Evolutionary conservation across 2,888 invertebrate species (phyloP), one percentile per base, ranked within the genome.

Genomic region (Stenodera caucasica): DNA sequence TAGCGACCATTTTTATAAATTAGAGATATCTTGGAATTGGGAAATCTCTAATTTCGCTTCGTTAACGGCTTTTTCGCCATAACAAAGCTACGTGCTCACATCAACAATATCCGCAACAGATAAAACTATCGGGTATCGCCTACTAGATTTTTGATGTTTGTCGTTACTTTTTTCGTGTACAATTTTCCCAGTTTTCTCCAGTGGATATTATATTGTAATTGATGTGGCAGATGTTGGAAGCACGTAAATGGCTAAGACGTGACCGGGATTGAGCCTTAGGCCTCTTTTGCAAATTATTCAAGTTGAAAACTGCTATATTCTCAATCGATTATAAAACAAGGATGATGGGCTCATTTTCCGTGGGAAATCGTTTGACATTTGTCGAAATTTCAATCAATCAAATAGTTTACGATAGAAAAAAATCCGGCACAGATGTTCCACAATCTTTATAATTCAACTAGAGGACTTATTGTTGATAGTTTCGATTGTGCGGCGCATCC

Each of bases 171-270:
- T 23, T 45, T 23, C 45, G 26, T 23, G 23, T 45, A 45, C 23
- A 45, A 23, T 45, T 45, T 23, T 21, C 21, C 18, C 21, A 12
- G 21, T 18, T 18, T 1, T 4, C 23, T 23, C 8, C 15, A 12
- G 12, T 23, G 45, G 45, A 45, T 65, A 68, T 68, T 68, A 66
- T 59, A 66, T 61, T 68, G 66, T 66, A 66, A 66, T 68, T 68
- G 66, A 60, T 51, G 56, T 53, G 60, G 57, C 64, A 66, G 68
- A 66, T 66, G 68, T 63, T 66, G 59, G 55, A 49, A 45, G 63
- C 66, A 68, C 62, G 66, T 65, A 63, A 63, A 63, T 55, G 9
- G 37, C 63, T 32, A 49, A 59, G 57, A 63, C 65, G 65, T 65
- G 65, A 65, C 65, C 56, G 45, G 37, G 23, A 29, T 53, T 52